A percentile compares a stretch with the other conserved stretches of the same genome.
phyloP scores from a whole-genome alignment of 2,113 vertebrate species.

The Microtus richardsoni region DNA sequence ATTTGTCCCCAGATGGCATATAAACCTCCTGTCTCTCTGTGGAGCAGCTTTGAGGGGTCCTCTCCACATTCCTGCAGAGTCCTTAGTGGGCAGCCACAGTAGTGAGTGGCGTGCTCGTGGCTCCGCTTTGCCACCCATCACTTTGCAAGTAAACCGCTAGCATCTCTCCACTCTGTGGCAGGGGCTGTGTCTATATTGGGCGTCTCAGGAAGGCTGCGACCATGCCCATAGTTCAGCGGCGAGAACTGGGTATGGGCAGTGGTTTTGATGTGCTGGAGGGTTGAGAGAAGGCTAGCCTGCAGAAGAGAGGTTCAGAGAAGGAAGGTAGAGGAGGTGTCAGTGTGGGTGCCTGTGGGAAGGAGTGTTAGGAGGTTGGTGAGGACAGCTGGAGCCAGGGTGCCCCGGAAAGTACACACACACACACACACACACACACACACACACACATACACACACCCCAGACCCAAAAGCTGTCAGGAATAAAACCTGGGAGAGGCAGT shows the following conservation, averaged over 20 bases:
- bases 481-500: neutral
- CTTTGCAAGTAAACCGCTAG: neutral
- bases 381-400: rapidly evolving
- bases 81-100: neutral
- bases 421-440: no score
- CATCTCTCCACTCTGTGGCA: neutral
- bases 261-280: neutral
- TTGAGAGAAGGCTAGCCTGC: neutral
- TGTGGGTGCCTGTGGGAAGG: rapidly evolving
- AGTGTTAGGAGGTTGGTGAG: rapidly evolving
- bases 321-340: neutral
- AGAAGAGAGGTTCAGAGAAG: neutral
- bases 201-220: neutral
- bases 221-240: neutral
- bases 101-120: rapidly evolving
- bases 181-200: neutral
- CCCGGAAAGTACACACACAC: neutral
- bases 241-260: rapidly evolving
- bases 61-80: neutral
- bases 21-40: neutral
- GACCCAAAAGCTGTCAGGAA: neutral
- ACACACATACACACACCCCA: no score
- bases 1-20: neutral
- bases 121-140: rapidly evolving
- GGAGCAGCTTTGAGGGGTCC: neutral